These are phyloP conservation scores for Rutilus rutilus DNA, from an alignment of 2,113 vertebrate species.

Conservation along the genomic window DNA sequence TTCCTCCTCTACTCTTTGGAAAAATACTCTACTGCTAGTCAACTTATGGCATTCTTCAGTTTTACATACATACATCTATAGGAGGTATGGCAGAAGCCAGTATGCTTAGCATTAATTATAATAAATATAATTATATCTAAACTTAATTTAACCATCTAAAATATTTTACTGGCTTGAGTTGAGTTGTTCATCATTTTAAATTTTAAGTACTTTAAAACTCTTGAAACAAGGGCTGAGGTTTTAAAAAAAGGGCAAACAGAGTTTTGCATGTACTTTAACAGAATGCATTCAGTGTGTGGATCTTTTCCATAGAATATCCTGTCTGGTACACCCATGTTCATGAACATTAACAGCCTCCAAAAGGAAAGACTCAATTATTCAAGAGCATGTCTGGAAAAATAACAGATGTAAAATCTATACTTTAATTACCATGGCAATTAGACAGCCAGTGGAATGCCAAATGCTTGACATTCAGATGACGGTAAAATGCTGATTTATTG, in stretches of 20 bases:
- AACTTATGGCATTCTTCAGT: not conserved
- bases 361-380: not conserved
- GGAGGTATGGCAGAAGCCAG: no score
- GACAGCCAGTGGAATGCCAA: not conserved
- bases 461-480: slow-evolving; percentile 14
- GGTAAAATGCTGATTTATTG: not conserved
- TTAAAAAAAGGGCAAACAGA: not conserved
- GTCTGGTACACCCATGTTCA: not conserved
- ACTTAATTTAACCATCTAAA: no score
- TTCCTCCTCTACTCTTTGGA: not conserved
- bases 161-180: no score
- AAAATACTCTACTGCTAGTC: not conserved
- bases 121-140: no score
- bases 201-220: not conserved
- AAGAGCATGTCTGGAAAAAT: slow-evolving; percentile 1
- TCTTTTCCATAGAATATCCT: not conserved
- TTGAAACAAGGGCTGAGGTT: not conserved
- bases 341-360: not conserved
- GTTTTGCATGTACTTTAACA: not conserved
- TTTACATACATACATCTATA: no score
- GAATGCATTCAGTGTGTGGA: not conserved
- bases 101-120: no score
- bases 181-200: no score
- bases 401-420: slow-evolving; percentile 11
- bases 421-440: slow-evolving; percentile 11